Evolutionary conservation across 2,888 invertebrate genomes (phyloP), one percentile per base, ranked within the genome.

Genomic region (Leistus spinibarbis): DNA sequence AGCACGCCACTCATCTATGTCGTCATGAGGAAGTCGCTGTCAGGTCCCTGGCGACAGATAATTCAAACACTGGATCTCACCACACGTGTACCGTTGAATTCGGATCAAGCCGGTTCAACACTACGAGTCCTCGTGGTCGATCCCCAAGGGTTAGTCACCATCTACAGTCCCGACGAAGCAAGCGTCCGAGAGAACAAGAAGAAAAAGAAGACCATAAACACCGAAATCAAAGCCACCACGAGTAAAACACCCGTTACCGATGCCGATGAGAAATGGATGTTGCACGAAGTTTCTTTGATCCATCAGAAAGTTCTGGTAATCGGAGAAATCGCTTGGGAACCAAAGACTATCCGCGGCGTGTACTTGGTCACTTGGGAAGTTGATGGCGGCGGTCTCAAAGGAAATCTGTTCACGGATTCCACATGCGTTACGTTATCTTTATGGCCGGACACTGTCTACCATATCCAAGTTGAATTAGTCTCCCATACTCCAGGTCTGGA

Each of bases 361-460:
- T 94, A 93, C 85, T 88, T 94, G 82, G 93, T 94, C 69, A 93
- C 93, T 77, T 94, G 94, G 94, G 94, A 94, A 88, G 92, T 94
- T 72, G 92, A 92, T 81, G 93, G 93, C 76, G 93, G 93, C 79
- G 93, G 93, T 78, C 87, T 94, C 77, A 93, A 92, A 86, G 94
- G 94, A 78, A 93, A 94, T 85, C 88, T 94, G 78, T 92, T 93
- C 85, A 94, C 94, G 57, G 93, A 94, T 85, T 92, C 93, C 69
- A 93, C 93, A 76, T 90, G 91, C 81, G 93, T 94, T 77, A 93
- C 93, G 71, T 85, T 94, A 79, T 93, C 93, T 75, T 87, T 94
- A 69, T 94, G 93, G 93, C 93, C 93, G 66, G 93, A 93, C 84
- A 93, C 93, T 62, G 86, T 92, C 79, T 94, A 93, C 85, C 92